phyloP scores from a whole-genome alignment of 2,797 vertebrate species.

The Telmatherina bonti region DNA sequence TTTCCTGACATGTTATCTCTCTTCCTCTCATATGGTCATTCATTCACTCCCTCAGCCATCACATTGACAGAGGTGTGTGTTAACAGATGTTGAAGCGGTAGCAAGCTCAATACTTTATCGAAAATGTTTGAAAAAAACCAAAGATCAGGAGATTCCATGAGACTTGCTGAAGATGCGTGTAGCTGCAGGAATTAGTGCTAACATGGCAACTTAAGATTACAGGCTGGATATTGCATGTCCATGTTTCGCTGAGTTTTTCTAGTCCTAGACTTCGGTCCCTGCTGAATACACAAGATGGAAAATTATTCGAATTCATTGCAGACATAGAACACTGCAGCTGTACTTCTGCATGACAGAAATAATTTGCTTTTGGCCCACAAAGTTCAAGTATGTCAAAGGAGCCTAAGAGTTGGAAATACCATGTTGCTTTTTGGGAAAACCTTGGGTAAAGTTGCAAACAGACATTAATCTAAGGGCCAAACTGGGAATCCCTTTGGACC shows the following conservation, averaged over 20 bases:
- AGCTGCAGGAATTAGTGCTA: conserved; percentile 8
- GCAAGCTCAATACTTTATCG: conserved; percentile 16
- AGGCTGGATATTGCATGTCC: neutral
- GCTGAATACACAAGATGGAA: neutral
- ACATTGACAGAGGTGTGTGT: neutral
- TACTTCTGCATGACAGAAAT: conserved; percentile 12
- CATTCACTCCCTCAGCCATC: conserved; percentile 25
- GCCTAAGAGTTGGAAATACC: conserved; percentile 31
- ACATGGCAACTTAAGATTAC: conserved; percentile 8
- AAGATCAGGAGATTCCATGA: conserved; percentile 3
- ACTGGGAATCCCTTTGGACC: conserved; percentile 28
- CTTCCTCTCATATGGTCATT: conserved; percentile 5
- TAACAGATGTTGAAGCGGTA: conserved; percentile 49
- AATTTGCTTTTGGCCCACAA: conserved; percentile 35
- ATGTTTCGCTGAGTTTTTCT: neutral
- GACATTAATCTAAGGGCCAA: conserved; percentile 18
- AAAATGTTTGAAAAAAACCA: conserved; percentile 10
- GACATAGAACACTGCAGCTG: conserved; percentile 44
- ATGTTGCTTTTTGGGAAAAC: conserved; percentile 18
- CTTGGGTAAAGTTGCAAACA: conserved; percentile 29
- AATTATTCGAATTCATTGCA: conserved; percentile 14
- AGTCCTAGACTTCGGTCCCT: conserved; percentile 7
- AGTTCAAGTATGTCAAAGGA: conserved; percentile 31
- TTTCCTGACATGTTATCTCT: conserved; percentile 47
- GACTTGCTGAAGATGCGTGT: conserved; percentile 24